Conservation (phyloP, 2,888 invertebrate species). For the Timema podura region DNA sequence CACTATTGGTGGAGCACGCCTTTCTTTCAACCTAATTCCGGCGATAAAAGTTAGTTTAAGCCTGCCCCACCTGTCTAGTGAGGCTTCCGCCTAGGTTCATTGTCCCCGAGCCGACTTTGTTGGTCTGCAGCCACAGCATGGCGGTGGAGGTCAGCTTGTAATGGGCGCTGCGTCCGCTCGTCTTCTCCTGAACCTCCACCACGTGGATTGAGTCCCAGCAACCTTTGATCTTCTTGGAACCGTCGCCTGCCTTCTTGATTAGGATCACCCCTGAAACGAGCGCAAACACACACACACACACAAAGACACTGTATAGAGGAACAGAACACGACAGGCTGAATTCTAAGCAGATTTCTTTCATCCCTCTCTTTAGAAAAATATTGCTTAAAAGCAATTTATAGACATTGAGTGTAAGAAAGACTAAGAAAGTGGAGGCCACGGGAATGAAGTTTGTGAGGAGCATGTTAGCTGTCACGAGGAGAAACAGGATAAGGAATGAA, state of each 20-base stretch:
- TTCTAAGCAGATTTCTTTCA: background rate
- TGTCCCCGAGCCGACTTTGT: constrained; percentile 92
- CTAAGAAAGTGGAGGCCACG: too few species aligned
- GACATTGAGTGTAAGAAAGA: too few species aligned
- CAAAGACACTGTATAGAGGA: background rate
- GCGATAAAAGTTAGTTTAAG: too few species aligned
- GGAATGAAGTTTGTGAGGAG: too few species aligned
- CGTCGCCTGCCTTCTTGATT: constrained; percentile 98
- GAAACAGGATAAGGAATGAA: too few species aligned
- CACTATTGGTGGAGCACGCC: too few species aligned
- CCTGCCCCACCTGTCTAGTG: constrained; percentile 76
- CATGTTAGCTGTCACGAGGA: too few species aligned
- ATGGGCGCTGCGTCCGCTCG: constrained; percentile 88
- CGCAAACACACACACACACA: too few species aligned
- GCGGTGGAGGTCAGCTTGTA: constrained; percentile 99
- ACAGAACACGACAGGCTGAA: background rate
- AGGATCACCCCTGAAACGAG: constrained; percentile 79
- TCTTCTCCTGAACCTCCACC: constrained; percentile 96
- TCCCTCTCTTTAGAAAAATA: too few species aligned
- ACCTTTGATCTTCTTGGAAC: constrained; percentile 96
- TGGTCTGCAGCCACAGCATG: constrained; percentile 99
- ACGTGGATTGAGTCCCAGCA: constrained; percentile 99
- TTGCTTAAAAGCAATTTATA: too few species aligned
- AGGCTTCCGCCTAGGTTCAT: constrained; percentile 99
- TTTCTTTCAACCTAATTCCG: too few species aligned